These are phyloP conservation scores for Fregetta grallaria DNA, from an alignment of 2,113 vertebrate species.

Conservation along the genomic window DNA sequence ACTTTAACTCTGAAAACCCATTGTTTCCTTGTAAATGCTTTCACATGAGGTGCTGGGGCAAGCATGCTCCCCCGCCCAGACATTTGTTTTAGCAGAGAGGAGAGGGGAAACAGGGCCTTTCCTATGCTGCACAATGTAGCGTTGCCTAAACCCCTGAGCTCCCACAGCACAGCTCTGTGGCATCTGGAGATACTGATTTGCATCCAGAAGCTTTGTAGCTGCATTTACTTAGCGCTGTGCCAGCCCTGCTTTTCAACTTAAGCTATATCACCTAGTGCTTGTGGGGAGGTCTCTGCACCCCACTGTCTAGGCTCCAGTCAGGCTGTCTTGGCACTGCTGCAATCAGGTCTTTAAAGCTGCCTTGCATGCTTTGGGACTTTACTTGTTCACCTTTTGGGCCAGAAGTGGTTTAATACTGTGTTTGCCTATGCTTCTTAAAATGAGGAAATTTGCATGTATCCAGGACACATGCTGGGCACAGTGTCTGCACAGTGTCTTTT, in stretches of 20 bases:
- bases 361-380: not conserved
- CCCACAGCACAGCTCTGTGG: not conserved
- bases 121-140: fast-evolving
- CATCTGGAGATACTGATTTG: not conserved
- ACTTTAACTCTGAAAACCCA: not conserved
- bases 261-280: not conserved
- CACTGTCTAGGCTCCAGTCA: not conserved
- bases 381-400: not conserved
- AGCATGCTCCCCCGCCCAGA: fast-evolving
- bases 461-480: not conserved
- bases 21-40: not conserved
- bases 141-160: not conserved
- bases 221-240: not conserved
- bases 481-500: not conserved
- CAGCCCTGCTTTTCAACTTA: not conserved
- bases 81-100: not conserved
- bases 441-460: not conserved
- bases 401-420: not conserved
- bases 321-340: not conserved
- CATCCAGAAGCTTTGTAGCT: not conserved
- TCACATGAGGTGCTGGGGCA: not conserved
- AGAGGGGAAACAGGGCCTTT: not conserved
- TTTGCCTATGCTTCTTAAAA: not conserved
- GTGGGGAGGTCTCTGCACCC: not conserved
- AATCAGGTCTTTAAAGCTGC: not conserved